Conservation (phyloP, 2,888 invertebrate species). For the Phrixothrix hirtus region DNA sequence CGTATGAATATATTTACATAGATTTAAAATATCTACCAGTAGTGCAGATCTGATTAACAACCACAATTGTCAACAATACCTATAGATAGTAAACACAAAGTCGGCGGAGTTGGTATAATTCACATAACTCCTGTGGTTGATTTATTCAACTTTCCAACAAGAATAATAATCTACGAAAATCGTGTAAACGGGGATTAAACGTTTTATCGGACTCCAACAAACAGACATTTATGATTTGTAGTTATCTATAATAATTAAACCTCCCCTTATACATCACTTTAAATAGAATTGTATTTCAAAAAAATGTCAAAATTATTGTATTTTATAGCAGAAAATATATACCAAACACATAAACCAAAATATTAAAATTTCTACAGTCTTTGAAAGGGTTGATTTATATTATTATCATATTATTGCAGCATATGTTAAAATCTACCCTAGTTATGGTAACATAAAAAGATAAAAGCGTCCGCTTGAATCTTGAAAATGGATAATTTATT, state of each 20-base stretch:
- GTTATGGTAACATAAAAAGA: constrained; percentile 6
- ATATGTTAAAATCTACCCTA: not conserved
- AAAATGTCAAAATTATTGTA: not conserved
- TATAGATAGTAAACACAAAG: constrained; percentile 12
- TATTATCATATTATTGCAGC: not conserved
- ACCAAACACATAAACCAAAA: not conserved
- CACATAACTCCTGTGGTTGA: constrained; percentile 6
- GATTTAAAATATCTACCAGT: constrained; percentile 7
- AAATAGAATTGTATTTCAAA: not conserved
- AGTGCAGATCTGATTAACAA: constrained; percentile 8
- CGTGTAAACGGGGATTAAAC: constrained; percentile 1
- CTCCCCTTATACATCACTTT: not conserved
- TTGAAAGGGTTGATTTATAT: constrained; percentile 2
- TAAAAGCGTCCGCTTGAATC: constrained; percentile 1
- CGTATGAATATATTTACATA: constrained; percentile 3
- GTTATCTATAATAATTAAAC: constrained; percentile 1
- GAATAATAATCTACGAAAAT: constrained; percentile 4
- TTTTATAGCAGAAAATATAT: no score
- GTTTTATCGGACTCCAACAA: not conserved
- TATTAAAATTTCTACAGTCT: not conserved
- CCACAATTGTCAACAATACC: constrained; percentile 19
- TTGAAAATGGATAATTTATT: constrained; percentile 11
- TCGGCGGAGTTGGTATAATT: constrained; percentile 2
- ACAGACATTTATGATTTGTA: not conserved
- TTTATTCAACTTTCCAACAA: constrained; percentile 11